phyloP scores from a whole-genome alignment of 92 coral and sea anemone species.

The Virgularia gustaviana region DNA sequence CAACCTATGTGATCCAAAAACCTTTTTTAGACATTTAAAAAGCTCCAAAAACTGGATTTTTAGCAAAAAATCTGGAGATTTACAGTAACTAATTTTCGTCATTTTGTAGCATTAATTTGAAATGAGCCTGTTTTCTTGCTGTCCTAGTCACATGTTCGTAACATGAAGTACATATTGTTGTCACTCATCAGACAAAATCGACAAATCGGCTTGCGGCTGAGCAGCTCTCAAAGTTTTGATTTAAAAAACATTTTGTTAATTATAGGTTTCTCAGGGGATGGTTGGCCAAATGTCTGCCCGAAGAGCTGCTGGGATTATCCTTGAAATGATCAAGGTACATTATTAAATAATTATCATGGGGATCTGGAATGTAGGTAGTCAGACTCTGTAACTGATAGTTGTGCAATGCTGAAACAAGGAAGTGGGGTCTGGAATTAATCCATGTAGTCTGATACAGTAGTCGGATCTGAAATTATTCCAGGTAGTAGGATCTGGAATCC shows the following conservation, averaged over 20 bases:
- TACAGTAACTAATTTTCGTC: no score
- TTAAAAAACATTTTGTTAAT: not conserved
- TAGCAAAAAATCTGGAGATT: no score
- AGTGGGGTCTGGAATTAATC: not conserved
- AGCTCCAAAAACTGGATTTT: no score
- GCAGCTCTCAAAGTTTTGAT: no score
- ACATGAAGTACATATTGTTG: no score
- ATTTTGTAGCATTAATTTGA: no score
- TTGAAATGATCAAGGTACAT: slow-evolving; percentile 96
- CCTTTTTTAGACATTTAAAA: not conserved
- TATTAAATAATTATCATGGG: not conserved
- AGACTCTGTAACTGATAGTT: not conserved
- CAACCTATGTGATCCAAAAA: no score
- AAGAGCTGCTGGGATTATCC: slow-evolving; percentile 95
- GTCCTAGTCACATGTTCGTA: no score
- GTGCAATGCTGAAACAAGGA: not conserved
- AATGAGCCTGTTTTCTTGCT: no score
- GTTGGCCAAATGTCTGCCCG: slow-evolving; percentile 95
- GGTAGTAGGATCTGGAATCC: no score
- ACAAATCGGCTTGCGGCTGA: not conserved
- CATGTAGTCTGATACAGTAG: not conserved
- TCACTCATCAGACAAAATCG: no score
- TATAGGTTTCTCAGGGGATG: slow-evolving; percentile 96
- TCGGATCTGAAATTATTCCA: not conserved
- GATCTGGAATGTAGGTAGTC: not conserved